phyloP scores from a whole-genome alignment of 1,140 invertebrate species.

The Ladona fulva region DNA sequence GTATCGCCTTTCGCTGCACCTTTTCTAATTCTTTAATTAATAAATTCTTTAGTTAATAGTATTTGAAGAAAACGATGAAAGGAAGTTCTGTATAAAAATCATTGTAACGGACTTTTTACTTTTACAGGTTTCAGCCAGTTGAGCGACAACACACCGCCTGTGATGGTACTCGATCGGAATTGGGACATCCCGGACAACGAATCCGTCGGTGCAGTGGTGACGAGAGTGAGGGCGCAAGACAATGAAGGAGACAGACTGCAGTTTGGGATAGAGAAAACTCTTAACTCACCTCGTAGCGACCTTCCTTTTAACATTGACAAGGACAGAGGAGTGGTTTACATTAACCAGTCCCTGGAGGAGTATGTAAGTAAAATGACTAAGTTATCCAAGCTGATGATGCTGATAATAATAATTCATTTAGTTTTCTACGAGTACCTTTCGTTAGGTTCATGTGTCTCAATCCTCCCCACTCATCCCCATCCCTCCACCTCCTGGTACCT shows the following conservation, averaged over 20 bases:
- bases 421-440: too few species aligned
- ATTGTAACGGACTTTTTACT: too few species aligned
- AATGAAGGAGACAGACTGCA: conserved; percentile 48
- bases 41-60: too few species aligned
- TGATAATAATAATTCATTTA: too few species aligned
- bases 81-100: too few species aligned
- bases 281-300: conserved; percentile 21
- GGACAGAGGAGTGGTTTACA: conserved; percentile 53
- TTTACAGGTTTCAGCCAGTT: conserved; percentile 23
- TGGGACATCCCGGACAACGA: conserved; percentile 57
- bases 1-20: too few species aligned
- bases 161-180: conserved; percentile 48
- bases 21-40: too few species aligned
- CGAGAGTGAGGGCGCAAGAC: conserved; percentile 47
- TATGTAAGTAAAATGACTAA: conserved; percentile 45
- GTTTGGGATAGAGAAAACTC: conserved; percentile 51
- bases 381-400: too few species aligned
- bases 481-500: too few species aligned
- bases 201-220: conserved; percentile 51
- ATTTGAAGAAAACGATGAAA: too few species aligned
- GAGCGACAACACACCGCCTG: conserved; percentile 40
- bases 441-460: too few species aligned
- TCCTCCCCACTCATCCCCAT: too few species aligned
- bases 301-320: conserved; percentile 58
- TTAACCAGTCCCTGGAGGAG: conserved; percentile 56